Evolutionary conservation across 2,888 invertebrate genomes (phyloP), one percentile per base, ranked within the genome.

Genomic region (Eucera pruinosa): DNA sequence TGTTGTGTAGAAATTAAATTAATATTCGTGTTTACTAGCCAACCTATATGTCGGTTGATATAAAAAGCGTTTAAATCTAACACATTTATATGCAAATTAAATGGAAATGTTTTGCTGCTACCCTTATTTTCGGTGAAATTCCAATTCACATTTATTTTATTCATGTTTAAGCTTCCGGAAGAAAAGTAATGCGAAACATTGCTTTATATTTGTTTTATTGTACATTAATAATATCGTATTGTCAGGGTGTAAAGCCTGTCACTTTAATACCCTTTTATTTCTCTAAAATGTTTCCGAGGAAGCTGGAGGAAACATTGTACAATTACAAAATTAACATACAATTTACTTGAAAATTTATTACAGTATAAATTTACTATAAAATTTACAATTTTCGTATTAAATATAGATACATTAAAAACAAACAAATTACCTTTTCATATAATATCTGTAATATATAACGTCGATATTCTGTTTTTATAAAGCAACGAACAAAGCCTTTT

Each of bases 51-150:
- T 6, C 6, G n/a, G 30, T 15, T n/a, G 9, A 54, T 13, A 33
- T 18, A 9, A 54, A 54, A 33, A 13, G 20, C 33, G 3, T 54
- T 54, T 18, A 54, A 20, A 18, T 18, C 1, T 18, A 18, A 33
- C 52, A 54, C 52, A 33, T 18, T 36, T 54, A 18, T 33, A 54
- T 33, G 33, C 52, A 36, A 54, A 54, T 33, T 54, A 54, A 54
- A 54, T 18, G 18, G 20, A 54, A 18, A 33, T 33, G 33, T 33
- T 54, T 11, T 33, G 33, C 18, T 18, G 33, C 11, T 18, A 18
- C 52, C 52, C 20, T 18, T 36, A 54, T 18, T 7, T 33, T 11
- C 18, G 18, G 1, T 18, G 18, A 54, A 33, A 33, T 18, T 11
- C 18, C 52, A 18, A 11, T 54, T 36, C 33, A 18, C 11, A 13